phyloP scores from a whole-genome alignment of 2,797 vertebrate species.

The Melopsittacus undulatus region DNA sequence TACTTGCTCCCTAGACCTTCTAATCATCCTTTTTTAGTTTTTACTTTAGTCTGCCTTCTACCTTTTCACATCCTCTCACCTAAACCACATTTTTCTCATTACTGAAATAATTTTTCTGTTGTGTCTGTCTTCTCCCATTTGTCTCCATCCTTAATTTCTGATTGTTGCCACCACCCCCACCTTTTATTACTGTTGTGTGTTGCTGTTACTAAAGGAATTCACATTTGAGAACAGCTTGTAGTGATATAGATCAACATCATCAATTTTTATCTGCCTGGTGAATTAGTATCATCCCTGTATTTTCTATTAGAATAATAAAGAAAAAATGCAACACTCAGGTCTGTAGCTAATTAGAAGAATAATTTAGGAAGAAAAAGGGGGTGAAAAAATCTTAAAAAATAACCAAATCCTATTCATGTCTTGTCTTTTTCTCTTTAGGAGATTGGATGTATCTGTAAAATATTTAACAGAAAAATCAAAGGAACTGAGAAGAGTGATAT shows the following conservation, averaged over 20 bases:
- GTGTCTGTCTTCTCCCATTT: not conserved
- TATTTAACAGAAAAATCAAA: not conserved
- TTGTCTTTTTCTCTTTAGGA: not conserved
- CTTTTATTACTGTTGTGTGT: not conserved
- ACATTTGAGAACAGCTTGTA: not conserved
- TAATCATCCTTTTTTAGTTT: not conserved
- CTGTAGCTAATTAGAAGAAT: not conserved
- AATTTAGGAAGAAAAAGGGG: not conserved
- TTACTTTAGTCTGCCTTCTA: not conserved
- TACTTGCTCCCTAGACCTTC: not conserved
- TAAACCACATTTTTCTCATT: not conserved
- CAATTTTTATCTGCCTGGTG: not conserved
- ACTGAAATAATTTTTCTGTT: not conserved
- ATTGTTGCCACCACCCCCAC: not conserved
- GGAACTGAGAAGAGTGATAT: not conserved
- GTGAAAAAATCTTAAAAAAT: not conserved
- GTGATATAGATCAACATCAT: fast-evolving
- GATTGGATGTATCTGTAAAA: not conserved
- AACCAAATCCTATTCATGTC: not conserved
- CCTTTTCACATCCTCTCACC: not conserved
- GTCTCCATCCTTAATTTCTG: not conserved
- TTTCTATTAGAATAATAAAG: not conserved
- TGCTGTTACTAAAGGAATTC: not conserved
- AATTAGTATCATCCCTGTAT: not conserved
- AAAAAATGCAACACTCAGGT: fast-evolving